Conservation (phyloP, 2,888 invertebrate genomes). For the Synergus itoensis region DNA sequence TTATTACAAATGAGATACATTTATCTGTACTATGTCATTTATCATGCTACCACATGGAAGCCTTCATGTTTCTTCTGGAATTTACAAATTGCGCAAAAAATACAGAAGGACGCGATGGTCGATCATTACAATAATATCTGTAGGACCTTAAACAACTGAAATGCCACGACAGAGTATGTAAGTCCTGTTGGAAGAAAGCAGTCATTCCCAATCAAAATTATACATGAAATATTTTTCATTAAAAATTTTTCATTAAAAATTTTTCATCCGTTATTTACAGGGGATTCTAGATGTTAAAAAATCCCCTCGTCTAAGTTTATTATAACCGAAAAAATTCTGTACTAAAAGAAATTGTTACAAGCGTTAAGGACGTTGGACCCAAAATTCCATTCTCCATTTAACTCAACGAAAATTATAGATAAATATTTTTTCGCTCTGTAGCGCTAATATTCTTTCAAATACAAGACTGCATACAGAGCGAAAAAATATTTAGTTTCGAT, state of each 20-base stretch:
- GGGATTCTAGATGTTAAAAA: neutral
- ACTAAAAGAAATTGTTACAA: too few relatives aligned
- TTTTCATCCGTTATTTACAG: neutral
- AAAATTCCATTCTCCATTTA: too few relatives aligned
- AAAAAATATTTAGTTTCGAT: too few relatives aligned
- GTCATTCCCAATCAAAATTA: constrained; percentile 6
- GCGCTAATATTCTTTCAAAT: too few relatives aligned
- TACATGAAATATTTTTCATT: neutral
- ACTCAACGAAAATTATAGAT: too few relatives aligned
- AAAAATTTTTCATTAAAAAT: too few relatives aligned
- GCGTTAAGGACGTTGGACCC: too few relatives aligned
- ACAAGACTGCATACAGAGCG: too few relatives aligned
- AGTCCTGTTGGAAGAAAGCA: constrained; percentile 32
- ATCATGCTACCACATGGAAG: constrained; percentile 31
- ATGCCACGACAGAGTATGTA: constrained; percentile 36
- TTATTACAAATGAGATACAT: constrained; percentile 41
- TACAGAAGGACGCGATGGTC: constrained; percentile 15
- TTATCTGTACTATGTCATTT: constrained; percentile 29
- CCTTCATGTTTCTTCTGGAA: constrained; percentile 16
- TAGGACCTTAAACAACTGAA: constrained; percentile 33
- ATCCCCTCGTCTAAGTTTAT: neutral
- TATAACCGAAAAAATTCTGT: too few relatives aligned
- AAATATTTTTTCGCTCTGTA: too few relatives aligned
- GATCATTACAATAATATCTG: constrained; percentile 36
- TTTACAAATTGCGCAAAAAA: constrained; percentile 12